phyloP scores from a whole-genome alignment of 2,797 vertebrate species.

The Anas flavirostris region DNA sequence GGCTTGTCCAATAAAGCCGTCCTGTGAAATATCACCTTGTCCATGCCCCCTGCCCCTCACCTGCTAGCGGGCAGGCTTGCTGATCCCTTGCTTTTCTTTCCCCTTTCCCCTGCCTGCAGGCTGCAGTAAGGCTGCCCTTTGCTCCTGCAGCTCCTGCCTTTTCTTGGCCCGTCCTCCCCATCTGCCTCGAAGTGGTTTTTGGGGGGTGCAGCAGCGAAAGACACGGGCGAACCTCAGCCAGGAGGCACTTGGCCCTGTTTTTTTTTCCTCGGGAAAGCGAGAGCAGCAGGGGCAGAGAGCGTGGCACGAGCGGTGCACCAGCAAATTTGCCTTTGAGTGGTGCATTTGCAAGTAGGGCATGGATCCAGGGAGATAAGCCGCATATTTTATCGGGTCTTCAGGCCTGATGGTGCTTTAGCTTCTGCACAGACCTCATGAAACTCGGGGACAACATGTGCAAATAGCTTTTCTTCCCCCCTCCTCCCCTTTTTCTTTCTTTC shows the following conservation, averaged over 20 bases:
- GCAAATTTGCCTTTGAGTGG: neutral
- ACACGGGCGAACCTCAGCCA: neutral
- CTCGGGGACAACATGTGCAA: neutral
- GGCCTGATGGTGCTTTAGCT: neutral
- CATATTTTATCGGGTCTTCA: neutral
- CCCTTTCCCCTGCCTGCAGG: neutral
- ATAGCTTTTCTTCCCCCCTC: neutral
- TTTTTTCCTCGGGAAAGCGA: neutral
- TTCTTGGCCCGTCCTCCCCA: neutral
- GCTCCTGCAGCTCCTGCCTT: neutral
- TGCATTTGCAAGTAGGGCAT: neutral
- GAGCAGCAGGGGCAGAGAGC: neutral
- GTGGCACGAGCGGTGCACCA: neutral
- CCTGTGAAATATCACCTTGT: neutral
- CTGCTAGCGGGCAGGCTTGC: neutral
- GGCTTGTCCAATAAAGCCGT: neutral
- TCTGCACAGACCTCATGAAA: neutral
- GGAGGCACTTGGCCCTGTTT: neutral
- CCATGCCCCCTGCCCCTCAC: fast-evolving
- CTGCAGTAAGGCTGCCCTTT: neutral
- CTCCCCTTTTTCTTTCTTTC: neutral
- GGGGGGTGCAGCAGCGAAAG: neutral
- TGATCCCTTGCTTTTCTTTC: neutral
- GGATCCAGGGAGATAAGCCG: neutral
- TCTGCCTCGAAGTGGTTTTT: neutral